Evolutionary conservation across 92 coral and sea anemone genomes (phyloP).

Genomic region (Phenganax stokvisi): DNA sequence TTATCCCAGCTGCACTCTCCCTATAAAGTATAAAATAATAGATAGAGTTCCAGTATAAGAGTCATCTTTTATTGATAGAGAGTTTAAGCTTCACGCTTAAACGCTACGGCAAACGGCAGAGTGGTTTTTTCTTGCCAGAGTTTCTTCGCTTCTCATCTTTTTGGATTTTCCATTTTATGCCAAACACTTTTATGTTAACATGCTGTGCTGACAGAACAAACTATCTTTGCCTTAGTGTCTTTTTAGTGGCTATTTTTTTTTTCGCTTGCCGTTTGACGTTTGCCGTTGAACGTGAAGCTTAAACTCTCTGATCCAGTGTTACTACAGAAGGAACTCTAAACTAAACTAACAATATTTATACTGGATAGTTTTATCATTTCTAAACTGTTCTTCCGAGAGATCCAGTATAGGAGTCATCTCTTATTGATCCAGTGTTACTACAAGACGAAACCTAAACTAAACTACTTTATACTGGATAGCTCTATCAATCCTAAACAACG

Average conservation of each 20-base stretch:
- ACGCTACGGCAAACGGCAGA: too few relatives aligned
- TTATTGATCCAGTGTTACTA: not conserved
- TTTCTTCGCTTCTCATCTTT: too few relatives aligned
- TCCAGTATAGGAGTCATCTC: not conserved
- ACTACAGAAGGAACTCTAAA: not conserved
- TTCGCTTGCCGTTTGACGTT: too few relatives aligned
- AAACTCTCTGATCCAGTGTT: not conserved
- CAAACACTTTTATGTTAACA: too few relatives aligned
- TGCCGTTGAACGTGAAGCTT: too few relatives aligned
- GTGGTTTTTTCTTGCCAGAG: too few relatives aligned
- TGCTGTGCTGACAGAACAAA: too few relatives aligned
- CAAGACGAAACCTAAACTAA: not conserved
- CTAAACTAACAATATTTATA: too few relatives aligned
- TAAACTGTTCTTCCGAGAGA: not conserved
- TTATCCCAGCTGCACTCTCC: constrained; percentile 74
- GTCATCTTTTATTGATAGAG: not conserved
- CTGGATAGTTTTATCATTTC: not conserved
- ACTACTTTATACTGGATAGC: not conserved
- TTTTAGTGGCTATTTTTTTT: too few relatives aligned
- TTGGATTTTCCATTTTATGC: too few relatives aligned
- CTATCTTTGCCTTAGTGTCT: too few relatives aligned
- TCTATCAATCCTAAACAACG: not conserved
- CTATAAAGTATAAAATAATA: constrained; percentile 29
- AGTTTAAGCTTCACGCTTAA: too few relatives aligned
- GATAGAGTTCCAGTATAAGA: not conserved